A percentile compares a stretch with the other conserved stretches of the same genome.
Evolutionary conservation across 1,140 invertebrate genomes (phyloP).

Genomic region (Metopolophium dirhodum): DNA sequence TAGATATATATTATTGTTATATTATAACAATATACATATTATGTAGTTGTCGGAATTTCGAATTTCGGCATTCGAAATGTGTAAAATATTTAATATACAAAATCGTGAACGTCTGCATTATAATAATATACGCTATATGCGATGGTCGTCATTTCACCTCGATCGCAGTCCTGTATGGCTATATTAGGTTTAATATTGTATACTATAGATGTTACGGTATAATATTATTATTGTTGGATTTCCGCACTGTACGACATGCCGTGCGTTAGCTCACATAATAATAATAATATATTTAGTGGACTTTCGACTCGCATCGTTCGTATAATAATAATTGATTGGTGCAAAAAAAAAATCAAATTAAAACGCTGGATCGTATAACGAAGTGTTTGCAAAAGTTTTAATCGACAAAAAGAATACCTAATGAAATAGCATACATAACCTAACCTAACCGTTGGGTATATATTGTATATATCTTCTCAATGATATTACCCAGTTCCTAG

Average conservation of each 20-base stretch:
- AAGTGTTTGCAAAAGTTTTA: neutral
- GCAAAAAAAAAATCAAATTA: neutral
- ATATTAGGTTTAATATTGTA: too few relatives aligned
- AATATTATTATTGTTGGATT: neutral
- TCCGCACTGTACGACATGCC: too few relatives aligned
- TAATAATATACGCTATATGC: neutral
- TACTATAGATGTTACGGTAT: too few relatives aligned
- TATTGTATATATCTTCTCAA: too few relatives aligned
- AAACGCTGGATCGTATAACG: neutral
- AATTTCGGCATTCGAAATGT: neutral
- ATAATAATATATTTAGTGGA: neutral
- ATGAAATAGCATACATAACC: too few relatives aligned
- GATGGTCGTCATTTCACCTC: neutral
- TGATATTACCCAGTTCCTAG: neutral
- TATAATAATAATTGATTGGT: neutral
- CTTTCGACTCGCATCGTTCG: neutral
- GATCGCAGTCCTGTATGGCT: neutral
- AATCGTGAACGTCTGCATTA: neutral
- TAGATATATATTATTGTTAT: neutral
- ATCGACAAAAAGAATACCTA: neutral
- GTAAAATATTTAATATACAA: slow-evolving; percentile 38
- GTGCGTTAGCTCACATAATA: neutral
- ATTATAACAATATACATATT: neutral
- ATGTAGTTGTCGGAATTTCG: neutral
- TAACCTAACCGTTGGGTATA: too few relatives aligned